phyloP scores from a whole-genome alignment of 2,113 vertebrate species.

The Zootoca vivipara region DNA sequence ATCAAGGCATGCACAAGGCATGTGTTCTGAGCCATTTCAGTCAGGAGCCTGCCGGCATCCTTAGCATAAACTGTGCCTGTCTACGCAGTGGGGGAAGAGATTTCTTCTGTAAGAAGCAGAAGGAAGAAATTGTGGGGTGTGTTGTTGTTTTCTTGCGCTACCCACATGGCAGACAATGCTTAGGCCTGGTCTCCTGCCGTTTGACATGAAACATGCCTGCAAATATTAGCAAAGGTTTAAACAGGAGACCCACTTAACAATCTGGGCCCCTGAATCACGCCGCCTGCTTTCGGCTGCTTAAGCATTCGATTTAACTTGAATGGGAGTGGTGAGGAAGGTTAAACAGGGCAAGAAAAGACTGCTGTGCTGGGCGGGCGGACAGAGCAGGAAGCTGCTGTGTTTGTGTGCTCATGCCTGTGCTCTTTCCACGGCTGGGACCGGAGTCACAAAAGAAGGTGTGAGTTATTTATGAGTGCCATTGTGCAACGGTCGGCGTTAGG shows the following conservation, averaged over 20 bases:
- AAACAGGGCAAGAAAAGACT: background rate
- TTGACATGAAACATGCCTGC: background rate
- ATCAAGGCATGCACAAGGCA: no score
- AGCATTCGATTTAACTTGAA: background rate
- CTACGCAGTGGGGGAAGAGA: background rate
- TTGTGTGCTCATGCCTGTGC: background rate
- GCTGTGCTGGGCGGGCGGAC: background rate
- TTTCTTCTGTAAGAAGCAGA: background rate
- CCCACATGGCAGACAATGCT: background rate
- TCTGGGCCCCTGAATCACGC: background rate
- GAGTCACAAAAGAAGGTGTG: conserved; percentile 22
- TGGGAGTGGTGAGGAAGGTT: background rate
- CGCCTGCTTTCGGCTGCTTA: background rate
- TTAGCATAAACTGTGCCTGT: background rate
- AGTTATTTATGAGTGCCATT: conserved; percentile 18
- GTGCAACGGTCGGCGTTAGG: background rate
- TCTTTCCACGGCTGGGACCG: background rate
- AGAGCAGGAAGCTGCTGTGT: background rate
- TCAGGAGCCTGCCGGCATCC: background rate
- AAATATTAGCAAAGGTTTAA: background rate
- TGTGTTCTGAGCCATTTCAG: no score
- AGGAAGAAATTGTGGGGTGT: background rate
- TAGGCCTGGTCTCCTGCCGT: background rate
- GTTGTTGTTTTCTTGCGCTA: background rate
- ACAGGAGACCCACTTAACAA: background rate